These are phyloP conservation scores for Cheilosia variabilis DNA, from an alignment of 2,888 invertebrate genomes.

Conservation along the genomic window DNA sequence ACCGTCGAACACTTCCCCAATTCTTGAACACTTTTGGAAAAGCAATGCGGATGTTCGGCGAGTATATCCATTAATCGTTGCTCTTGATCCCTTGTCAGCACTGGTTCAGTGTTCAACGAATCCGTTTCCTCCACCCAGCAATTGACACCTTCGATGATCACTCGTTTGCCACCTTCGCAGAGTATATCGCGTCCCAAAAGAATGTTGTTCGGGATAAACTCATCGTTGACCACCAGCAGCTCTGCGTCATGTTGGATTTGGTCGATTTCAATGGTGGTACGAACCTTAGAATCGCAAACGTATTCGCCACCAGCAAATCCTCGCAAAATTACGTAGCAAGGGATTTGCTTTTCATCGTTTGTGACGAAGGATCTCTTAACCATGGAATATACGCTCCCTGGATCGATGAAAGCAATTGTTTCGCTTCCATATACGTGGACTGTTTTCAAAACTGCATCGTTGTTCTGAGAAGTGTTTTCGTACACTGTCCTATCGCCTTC, in stretches of 20 bases:
- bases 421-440: slow-evolving; percentile 6
- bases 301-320: too few species aligned
- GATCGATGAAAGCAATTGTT: not conserved
- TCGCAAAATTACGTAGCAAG: too few species aligned
- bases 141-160: slow-evolving; percentile 11
- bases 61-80: not conserved
- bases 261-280: not conserved
- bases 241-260: not conserved
- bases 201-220: slow-evolving; percentile 17
- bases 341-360: too few species aligned
- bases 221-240: slow-evolving; percentile 21
- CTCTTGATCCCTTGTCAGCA: not conserved
- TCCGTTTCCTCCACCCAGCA: slow-evolving; percentile 2
- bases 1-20: not conserved
- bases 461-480: not conserved
- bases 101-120: not conserved
- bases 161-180: not conserved
- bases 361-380: not conserved
- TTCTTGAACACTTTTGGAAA: not conserved
- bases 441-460: slow-evolving; percentile 18
- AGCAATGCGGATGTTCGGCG: slow-evolving; percentile 6
- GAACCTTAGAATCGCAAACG: too few species aligned
- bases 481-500: slow-evolving; percentile 1
- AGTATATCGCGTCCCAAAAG: slow-evolving; percentile 29
- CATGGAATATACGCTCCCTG: not conserved